Evolutionary conservation across 2,113 vertebrate species (phyloP), one percentile per base, ranked within the genome.

Genomic region (Lagenorhynchus albirostris): DNA sequence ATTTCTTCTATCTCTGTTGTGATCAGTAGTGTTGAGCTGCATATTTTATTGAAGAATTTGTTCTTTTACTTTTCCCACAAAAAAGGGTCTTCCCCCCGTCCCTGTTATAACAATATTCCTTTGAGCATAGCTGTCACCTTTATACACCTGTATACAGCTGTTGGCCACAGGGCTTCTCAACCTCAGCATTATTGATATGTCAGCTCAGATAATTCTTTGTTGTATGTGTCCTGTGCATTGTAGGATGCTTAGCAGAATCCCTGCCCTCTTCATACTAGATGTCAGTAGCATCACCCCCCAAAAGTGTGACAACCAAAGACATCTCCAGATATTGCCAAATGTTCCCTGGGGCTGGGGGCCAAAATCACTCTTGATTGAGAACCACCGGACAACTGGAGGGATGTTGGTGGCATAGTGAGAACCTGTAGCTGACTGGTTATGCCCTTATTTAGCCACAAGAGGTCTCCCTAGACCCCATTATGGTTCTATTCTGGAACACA

Each of bases 391-490:
- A 58, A 36, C 20, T 77, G 3, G 33, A 79, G 33, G 11, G 18
- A 60, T n/a, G 36, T 15, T 25, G 17, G 20, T 1, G 29, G 17
- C 26, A 0, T 1, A 50, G 26, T 10, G 60, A 38, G 33, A 89
- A 15, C n/a, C 6, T 3, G 8, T 13, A 31, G 41, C 44, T 76
- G 70, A 33, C n/a, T 36, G 29, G 80, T 73, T 62, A 91, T 89
- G 65, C 25, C 80, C 8, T 5, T 0, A 2, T 23, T n/a, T 38
- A 0, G 60, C 98, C 98, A 97, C 94, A 0, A 97, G 98, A 97
- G 97, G 98, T 79, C 98, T 74, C 97, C 96, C 93, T 97, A 97
- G 84, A 94, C 97, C 86, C 15, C 14, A 36, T 47, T 94, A 96
- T 94, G 36, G 31, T 81, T 94, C 11, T 47, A 47, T 50, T n/a